phyloP scores from a whole-genome alignment of 1,140 invertebrate genomes.

The Agrypnia vestita region DNA sequence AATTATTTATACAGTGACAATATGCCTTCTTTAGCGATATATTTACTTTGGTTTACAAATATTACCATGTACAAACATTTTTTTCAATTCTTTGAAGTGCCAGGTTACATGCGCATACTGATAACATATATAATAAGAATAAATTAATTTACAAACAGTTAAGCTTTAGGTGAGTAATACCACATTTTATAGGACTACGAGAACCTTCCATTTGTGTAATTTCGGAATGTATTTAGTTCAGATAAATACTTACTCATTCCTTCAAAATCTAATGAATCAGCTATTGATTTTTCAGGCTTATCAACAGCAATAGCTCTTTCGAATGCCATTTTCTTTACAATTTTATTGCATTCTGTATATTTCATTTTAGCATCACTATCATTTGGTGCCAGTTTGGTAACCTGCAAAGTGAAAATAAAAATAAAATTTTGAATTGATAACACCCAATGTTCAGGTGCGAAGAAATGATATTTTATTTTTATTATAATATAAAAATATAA shows the following conservation, averaged over 20 bases:
- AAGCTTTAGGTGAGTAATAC: no score
- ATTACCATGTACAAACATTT: no score
- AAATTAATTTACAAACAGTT: no score
- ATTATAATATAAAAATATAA: constrained; percentile 1
- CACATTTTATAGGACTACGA: no score
- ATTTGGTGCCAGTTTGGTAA: constrained; percentile 90
- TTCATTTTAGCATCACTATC: constrained; percentile 97
- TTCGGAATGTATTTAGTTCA: no score
- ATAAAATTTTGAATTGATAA: neutral
- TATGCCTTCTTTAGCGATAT: no score
- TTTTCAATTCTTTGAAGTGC: no score
- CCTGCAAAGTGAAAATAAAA: constrained; percentile 71
- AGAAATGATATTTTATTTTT: neutral
- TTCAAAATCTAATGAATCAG: constrained; percentile 91
- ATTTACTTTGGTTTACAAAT: no score
- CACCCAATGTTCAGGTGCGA: neutral
- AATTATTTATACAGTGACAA: no score
- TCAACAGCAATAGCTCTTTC: constrained; percentile 98
- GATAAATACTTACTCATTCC: constrained; percentile 84
- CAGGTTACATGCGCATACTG: no score
- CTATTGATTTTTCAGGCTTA: constrained; percentile 88
- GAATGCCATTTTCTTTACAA: constrained; percentile 95
- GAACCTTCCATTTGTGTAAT: no score
- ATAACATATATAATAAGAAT: no score
- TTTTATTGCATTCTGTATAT: constrained; percentile 95